Percentiles rank a stretch among this genome's conserved stretches.
Evolutionary conservation across 1,140 invertebrate genomes (phyloP).

Genomic region (Lepeophtheirus salmonis): DNA sequence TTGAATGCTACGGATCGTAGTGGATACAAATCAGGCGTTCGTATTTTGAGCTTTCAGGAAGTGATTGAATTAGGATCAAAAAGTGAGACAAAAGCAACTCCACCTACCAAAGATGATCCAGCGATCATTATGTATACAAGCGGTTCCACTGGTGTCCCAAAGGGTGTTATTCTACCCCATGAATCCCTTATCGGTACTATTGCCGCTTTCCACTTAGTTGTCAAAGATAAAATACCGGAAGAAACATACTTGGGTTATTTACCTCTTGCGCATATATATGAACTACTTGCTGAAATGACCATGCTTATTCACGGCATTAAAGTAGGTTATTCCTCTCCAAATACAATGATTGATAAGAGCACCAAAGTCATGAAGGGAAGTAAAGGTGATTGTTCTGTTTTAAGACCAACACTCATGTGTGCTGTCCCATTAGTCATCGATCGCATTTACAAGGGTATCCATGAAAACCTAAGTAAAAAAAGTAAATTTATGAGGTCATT

Average conservation of each 20-base stretch:
- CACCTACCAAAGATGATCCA: constrained; percentile 46
- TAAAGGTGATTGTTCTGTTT: constrained; percentile 60
- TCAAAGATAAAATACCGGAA: constrained; percentile 40
- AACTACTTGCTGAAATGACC: constrained; percentile 36
- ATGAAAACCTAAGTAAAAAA: constrained; percentile 65
- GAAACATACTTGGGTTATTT: constrained; percentile 87
- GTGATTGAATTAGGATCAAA: constrained; percentile 31
- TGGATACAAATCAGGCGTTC: constrained; percentile 38
- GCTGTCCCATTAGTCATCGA: constrained; percentile 57
- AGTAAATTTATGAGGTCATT: constrained; percentile 51
- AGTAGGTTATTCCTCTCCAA: constrained; percentile 86
- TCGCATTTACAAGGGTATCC: constrained; percentile 76
- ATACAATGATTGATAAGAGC: constrained; percentile 84
- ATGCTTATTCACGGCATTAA: constrained; percentile 47
- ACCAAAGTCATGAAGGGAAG: constrained; percentile 80
- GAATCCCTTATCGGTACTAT: constrained; percentile 71
- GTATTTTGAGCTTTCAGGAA: constrained; percentile 42
- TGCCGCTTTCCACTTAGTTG: constrained; percentile 62
- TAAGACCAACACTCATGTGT: constrained; percentile 81
- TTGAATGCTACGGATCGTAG: constrained; percentile 21
- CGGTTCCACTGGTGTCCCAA: constrained; percentile 57
- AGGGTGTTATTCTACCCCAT: constrained; percentile 48
- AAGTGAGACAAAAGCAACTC: neutral
- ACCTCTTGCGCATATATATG: constrained; percentile 91
- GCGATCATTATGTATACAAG: constrained; percentile 94